phyloP scores from a whole-genome alignment of 2,888 invertebrate species.

The Phorcus lineatus region DNA sequence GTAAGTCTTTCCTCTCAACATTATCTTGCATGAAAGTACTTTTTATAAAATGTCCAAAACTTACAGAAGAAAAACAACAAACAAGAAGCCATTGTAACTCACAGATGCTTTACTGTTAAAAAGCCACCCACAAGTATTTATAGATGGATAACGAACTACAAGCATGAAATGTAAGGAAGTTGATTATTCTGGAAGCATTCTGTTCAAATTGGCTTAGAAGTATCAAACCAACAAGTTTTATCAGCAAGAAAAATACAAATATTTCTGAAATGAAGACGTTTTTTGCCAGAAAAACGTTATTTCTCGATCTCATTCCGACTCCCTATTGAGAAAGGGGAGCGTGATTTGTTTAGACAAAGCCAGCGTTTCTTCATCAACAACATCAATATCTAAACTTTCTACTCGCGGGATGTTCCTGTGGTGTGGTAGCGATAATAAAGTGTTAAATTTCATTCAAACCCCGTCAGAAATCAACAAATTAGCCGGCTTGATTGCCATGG shows the following conservation, averaged over 20 bases:
- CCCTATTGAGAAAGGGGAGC: neutral
- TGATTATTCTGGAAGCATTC: too few species aligned
- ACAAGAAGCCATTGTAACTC: too few species aligned
- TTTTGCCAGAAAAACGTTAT: neutral
- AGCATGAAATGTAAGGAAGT: too few species aligned
- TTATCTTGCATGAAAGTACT: too few species aligned
- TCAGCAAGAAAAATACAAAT: neutral
- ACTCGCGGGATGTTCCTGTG: neutral
- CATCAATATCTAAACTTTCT: constrained; percentile 11
- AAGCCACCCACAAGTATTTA: too few species aligned
- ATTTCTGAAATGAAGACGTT: neutral
- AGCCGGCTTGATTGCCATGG: neutral
- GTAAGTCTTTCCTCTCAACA: too few species aligned
- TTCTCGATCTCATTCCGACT: neutral
- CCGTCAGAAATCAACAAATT: constrained; percentile 15
- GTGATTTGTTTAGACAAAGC: constrained; percentile 19
- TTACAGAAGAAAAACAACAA: too few species aligned
- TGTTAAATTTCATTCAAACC: neutral
- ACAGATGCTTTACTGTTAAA: too few species aligned
- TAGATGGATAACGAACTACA: too few species aligned
- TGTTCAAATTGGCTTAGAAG: neutral
- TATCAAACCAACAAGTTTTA: neutral
- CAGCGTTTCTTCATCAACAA: neutral
- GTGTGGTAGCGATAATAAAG: constrained; percentile 2
- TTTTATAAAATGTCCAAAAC: too few species aligned